Evolutionary conservation across 2,113 vertebrate genomes (phyloP).

Genomic region (Microtus oregoni): DNA sequence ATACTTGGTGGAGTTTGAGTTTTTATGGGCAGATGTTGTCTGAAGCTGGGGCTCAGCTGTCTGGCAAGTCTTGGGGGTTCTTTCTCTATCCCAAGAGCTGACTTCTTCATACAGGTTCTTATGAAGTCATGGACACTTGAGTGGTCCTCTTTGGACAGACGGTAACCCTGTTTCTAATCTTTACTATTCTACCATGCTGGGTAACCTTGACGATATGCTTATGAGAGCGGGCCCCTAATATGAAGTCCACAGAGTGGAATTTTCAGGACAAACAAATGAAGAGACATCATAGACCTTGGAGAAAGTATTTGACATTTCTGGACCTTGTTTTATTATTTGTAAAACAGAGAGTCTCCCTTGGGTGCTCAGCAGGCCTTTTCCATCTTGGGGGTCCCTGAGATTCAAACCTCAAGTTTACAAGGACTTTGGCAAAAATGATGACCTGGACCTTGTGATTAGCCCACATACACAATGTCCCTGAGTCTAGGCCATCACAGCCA

Average conservation of each 20-base stretch:
- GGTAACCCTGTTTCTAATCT: neutral
- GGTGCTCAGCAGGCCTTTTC: neutral
- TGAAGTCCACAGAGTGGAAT: neutral
- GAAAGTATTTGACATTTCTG: neutral
- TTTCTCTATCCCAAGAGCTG: neutral
- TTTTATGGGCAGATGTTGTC: neutral
- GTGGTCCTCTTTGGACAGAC: neutral
- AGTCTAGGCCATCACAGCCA: neutral
- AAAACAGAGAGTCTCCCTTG: neutral
- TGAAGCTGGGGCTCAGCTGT: neutral
- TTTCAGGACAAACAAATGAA: constrained; percentile 26
- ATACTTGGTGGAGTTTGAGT: neutral
- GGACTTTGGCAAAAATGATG: neutral
- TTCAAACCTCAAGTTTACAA: neutral
- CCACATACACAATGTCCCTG: constrained; percentile 54
- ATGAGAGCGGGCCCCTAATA: neutral
- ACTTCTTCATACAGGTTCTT: neutral
- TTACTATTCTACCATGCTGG: neutral
- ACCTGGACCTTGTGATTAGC: constrained; percentile 17
- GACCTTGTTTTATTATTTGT: constrained; percentile 11
- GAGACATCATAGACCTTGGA: neutral
- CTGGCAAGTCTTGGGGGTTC: neutral
- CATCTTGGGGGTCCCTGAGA: neutral
- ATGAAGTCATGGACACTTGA: no score
- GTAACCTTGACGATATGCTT: neutral